Percentiles rank a stretch among this genome's conserved stretches.
Evolutionary conservation across 2,113 vertebrate species (phyloP).

Genomic region (Crocuta crocuta): DNA sequence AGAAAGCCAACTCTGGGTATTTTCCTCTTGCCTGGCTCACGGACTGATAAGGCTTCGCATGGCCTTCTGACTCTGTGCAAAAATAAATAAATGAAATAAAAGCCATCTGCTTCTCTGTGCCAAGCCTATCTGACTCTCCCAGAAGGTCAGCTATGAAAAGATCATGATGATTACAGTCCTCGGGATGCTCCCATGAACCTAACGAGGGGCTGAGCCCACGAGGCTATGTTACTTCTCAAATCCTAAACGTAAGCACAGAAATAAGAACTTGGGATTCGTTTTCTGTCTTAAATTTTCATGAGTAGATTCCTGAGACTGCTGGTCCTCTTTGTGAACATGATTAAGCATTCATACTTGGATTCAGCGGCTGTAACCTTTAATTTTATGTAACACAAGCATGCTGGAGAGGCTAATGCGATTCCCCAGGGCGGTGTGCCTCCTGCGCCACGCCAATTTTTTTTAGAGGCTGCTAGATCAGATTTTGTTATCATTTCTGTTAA

Average conservation of each 20-base stretch:
- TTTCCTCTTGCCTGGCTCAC: background rate
- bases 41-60: background rate
- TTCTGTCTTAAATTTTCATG: background rate
- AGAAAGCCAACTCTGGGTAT: background rate
- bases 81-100: background rate
- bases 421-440: background rate
- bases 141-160: background rate
- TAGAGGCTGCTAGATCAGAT: conserved; percentile 24
- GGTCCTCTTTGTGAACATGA: background rate
- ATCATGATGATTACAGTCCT: rapidly evolving
- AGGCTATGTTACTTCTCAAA: background rate
- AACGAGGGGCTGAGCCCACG: rapidly evolving
- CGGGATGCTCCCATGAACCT: background rate
- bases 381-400: background rate
- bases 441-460: background rate
- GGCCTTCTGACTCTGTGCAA: background rate
- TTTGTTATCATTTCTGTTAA: conserved; percentile 52
- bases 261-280: background rate
- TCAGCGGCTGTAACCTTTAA: background rate
- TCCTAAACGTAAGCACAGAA: background rate
- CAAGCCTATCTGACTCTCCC: background rate
- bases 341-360: background rate
- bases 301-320: background rate
- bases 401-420: background rate
- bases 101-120: background rate